These are phyloP conservation scores for Drosophila mimica DNA, from an alignment of 2,888 invertebrate genomes.

Conservation along the genomic window DNA sequence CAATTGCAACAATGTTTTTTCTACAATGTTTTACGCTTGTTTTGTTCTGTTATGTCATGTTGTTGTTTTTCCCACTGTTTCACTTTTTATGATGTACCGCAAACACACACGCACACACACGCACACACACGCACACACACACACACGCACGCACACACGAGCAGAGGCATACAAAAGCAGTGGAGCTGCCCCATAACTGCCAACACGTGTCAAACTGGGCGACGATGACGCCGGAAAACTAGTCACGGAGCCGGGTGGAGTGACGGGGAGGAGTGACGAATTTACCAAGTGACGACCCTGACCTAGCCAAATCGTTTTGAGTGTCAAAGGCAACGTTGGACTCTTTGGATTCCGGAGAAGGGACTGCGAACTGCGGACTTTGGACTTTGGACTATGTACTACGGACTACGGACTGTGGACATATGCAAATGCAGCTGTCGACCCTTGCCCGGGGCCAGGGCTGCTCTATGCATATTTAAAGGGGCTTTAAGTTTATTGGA, in stretches of 20 bases:
- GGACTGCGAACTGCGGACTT: conserved; percentile 30
- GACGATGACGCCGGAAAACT: conserved; percentile 58
- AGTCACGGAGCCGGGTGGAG: neutral
- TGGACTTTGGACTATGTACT: conserved; percentile 8
- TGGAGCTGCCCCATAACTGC: conserved; percentile 65
- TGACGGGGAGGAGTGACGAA: conserved; percentile 4
- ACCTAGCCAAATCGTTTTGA: conserved; percentile 75
- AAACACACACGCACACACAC: conserved; percentile 22
- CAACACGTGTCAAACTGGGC: conserved; percentile 71
- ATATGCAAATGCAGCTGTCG: conserved; percentile 70
- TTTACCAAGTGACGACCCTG: conserved; percentile 61
- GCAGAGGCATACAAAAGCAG: neutral
- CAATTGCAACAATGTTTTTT: conserved; percentile 32
- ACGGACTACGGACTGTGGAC: conserved; percentile 42
- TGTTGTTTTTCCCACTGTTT: conserved; percentile 30
- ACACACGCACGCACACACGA: neutral
- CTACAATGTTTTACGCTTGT: conserved; percentile 39
- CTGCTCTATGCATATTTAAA: conserved; percentile 67
- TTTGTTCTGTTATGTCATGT: conserved; percentile 19
- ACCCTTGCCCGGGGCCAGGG: conserved; percentile 45
- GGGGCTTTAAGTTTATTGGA: conserved; percentile 60
- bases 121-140: neutral
- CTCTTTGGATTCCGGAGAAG: conserved; percentile 23
- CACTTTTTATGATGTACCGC: conserved; percentile 57
- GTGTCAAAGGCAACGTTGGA: conserved; percentile 70